Base-by-base conservation (phyloP, 2,113 vertebrate species). In the Dicerorhinus sumatrensis region DNA sequence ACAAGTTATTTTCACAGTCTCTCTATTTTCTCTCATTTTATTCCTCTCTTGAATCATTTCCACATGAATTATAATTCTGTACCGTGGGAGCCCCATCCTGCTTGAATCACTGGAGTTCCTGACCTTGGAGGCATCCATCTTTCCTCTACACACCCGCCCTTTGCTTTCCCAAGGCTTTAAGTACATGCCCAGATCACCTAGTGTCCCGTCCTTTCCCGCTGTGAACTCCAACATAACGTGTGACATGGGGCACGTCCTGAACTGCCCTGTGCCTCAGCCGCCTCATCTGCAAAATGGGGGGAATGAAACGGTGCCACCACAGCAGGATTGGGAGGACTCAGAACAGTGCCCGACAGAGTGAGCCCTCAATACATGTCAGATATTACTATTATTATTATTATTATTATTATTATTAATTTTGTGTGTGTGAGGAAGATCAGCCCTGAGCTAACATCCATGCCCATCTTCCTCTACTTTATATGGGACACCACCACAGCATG, bases 141-240 rank as follows among this genome's bases (percentile, higher is more conserved):
- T 39, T 54, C 51, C 31, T 81, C 42, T 73, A 33, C 63, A n/a
- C 27, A 13, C 31, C 23, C 39, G 31, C 92, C 2, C 0, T 4
- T 39, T 39, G 39, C 51, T 29, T 17, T 36, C 92, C 54, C 33
- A 20, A 11, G 21, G 62, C 48, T 39, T 36, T 21, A 23, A 36
- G 29, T 8, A 7, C 0, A 0, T 33, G 36, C 36, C 83, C 11
- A 1, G 13, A 21, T 56, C 48, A n/a, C 31, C 42, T 4, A 0
- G 3, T 6, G 29, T 33, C 33, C 48, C 5, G 0, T 14, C 76
- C 27, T 33, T 56, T 7, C n/a, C 67, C 2, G 1, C 42, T 16
- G 21, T 60, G 63, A 80, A 8, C 8, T 9, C 17, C 51, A 12
- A 0, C 14, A 0, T 23, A 14, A 6, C 7, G 8, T 5, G 39